Evolutionary conservation across 2,797 vertebrate species (phyloP), one percentile per base, ranked within the genome.

Genomic region (Neosilurus hyrtlii): DNA sequence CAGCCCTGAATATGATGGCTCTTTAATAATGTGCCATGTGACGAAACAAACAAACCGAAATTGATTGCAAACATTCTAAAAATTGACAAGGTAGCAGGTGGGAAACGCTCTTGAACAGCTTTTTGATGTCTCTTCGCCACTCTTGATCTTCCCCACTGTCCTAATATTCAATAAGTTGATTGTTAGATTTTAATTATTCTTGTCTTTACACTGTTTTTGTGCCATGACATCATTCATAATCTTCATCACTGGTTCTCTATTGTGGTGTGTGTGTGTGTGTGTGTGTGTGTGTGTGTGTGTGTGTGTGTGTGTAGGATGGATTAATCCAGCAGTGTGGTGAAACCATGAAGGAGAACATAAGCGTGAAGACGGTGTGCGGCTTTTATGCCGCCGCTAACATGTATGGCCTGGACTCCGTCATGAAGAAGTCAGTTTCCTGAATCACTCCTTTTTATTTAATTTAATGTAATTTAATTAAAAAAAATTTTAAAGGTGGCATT

Each of bases 311-410:
- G 1, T 91, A 99, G 98, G 98, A 99, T 84, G 96, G 96, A 56
- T 92, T 99, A 90, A 99, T 99, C 90, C 97, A 97, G 91, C 98
- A 99, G 63, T 99, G 98, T 83, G 97, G 97, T n/a, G 98, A 99
- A 90, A 98, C 96, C 30, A 99, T 99, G 98, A 98, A 98, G 93
- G 98, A 99, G 92, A 98, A 97, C 85, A 95, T 99, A 89, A 97
- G 94, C 83, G 94, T 94, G 7, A 97, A 97, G 91, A 97, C 97
- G 0, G 97, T 98, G 84, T 98, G 96, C 89, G 94, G 95, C 81
- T 99, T 96, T 90, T 97, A 97, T 8, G 93, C 94, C 9, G 96
- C 96, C 37, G 96, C 97, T 1, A 96, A 94, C 83, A 95, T 95
- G 4, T 99, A 99, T 6, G 98, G 97, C 87, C 90, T 99, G 90